A percentile compares a stretch with the other conserved stretches of the same genome.
These are phyloP conservation scores for Festucalex cinctus DNA, from an alignment of 2,113 vertebrate genomes.

Conservation along the genomic window DNA sequence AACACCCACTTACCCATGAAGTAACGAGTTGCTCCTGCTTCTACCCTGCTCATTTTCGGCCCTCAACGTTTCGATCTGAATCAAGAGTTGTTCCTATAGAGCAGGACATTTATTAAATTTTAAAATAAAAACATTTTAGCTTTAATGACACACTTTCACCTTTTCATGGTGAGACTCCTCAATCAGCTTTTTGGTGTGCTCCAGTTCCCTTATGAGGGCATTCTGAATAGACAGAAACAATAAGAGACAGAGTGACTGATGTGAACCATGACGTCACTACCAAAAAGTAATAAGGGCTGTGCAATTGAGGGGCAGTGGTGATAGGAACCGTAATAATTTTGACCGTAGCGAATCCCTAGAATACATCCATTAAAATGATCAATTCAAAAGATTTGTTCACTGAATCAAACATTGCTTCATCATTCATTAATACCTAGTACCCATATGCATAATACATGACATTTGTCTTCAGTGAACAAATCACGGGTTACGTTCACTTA, in stretches of 20 bases:
- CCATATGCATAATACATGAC: no score
- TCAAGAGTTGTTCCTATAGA: slow-evolving; percentile 84
- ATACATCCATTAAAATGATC: not conserved
- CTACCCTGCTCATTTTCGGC: slow-evolving; percentile 84
- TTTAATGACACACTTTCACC: slow-evolving; percentile 61
- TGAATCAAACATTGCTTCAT: no score
- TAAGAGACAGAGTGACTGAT: not conserved
- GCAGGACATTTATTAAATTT: not conserved
- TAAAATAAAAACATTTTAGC: not conserved
- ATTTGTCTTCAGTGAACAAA: no score
- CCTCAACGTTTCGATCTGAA: slow-evolving; percentile 84
- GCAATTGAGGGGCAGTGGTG: not conserved
- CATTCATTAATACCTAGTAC: no score
- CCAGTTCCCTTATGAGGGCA: slow-evolving; percentile 87
- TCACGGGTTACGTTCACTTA: no score
- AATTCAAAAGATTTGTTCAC: no score
- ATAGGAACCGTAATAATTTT: not conserved
- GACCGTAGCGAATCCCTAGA: not conserved
- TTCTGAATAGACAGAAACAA: slow-evolving; percentile 72
- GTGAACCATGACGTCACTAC: not conserved
- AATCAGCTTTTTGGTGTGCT: slow-evolving; percentile 87
- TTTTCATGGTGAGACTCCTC: slow-evolving; percentile 95
- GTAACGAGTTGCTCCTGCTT: slow-evolving; percentile 78
- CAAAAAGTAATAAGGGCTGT: not conserved
- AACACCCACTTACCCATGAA: slow-evolving; percentile 77